Evolutionary conservation across 2,888 invertebrate genomes (phyloP).

Genomic region (Spicauda simplicius): DNA sequence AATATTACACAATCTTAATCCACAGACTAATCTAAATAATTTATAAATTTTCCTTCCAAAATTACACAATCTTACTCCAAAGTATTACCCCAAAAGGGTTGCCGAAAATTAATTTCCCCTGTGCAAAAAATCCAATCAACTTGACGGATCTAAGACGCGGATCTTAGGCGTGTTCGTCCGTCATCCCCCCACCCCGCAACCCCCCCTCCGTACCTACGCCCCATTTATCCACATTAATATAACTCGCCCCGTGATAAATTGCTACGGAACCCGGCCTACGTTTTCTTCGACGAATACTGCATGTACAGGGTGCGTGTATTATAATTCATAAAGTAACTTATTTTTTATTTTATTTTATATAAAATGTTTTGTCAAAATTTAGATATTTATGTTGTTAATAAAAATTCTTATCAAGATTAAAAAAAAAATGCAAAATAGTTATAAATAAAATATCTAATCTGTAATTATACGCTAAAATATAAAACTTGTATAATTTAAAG

Average conservation of each 20-base stretch:
- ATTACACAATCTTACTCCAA: not conserved
- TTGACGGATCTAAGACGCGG: constrained; percentile 40
- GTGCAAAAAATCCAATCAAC: constrained; percentile 41
- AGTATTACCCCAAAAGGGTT: not conserved
- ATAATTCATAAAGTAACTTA: too few relatives aligned
- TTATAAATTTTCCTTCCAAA: too few relatives aligned
- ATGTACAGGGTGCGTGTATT: constrained; percentile 61
- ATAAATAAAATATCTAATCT: too few relatives aligned
- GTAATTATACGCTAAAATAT: too few relatives aligned
- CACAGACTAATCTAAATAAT: too few relatives aligned
- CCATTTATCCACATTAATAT: constrained; percentile 75
- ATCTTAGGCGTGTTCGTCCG: constrained; percentile 33
- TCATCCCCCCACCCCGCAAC: constrained; percentile 40
- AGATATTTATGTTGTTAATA: too few relatives aligned
- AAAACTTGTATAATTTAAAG: too few relatives aligned
- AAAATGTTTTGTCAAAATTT: too few relatives aligned
- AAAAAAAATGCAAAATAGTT: too few relatives aligned
- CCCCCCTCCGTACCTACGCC: constrained; percentile 36
- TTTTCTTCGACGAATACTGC: constrained; percentile 80
- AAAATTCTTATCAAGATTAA: too few relatives aligned
- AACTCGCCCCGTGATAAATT: constrained; percentile 83
- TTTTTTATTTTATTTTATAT: too few relatives aligned
- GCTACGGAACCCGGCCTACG: constrained; percentile 74
- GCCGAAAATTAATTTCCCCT: constrained; percentile 22
- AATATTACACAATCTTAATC: too few relatives aligned